Percentiles rank a stretch among this genome's conserved stretches.
Evolutionary conservation across 2,113 vertebrate species (phyloP).

Genomic region (Dendropsophus ebraccatus): DNA sequence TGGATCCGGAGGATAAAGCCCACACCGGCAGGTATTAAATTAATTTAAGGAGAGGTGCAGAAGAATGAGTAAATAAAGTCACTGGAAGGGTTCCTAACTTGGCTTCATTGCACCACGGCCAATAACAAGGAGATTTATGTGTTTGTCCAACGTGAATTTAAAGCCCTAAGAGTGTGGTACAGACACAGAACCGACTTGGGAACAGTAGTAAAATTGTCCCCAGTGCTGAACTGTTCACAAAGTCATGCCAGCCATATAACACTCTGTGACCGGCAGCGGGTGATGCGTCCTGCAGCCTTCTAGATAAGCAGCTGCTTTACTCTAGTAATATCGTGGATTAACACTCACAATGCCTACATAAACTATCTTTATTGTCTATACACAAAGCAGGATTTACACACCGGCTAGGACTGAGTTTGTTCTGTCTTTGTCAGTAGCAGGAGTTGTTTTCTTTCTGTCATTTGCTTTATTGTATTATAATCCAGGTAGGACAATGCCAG

Average conservation of each 20-base stretch:
- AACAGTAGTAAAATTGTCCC: conserved; percentile 55
- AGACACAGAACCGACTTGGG: conserved; percentile 29
- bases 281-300: background rate
- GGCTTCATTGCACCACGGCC: conserved; percentile 26
- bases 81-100: conserved; percentile 43
- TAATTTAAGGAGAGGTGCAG: conserved; percentile 56
- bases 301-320: conserved; percentile 21
- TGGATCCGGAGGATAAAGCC: conserved; percentile 41
- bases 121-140: conserved; percentile 50
- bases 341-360: background rate
- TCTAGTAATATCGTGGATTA: background rate
- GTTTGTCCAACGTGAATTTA: conserved; percentile 49
- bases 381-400: background rate
- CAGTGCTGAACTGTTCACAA: conserved; percentile 42
- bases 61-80: conserved; percentile 55
- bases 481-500: too few species aligned
- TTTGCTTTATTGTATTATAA: too few species aligned
- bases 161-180: conserved; percentile 19
- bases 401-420: background rate
- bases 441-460: too few species aligned
- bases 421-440: background rate
- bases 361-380: background rate
- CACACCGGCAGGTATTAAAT: conserved; percentile 55
- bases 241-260: conserved; percentile 33
- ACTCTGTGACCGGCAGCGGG: background rate